A percentile compares a stretch with the other conserved stretches of the same genome.
Evolutionary conservation across 2,113 vertebrate species (phyloP).

Genomic region (Ammospiza nelsoni): DNA sequence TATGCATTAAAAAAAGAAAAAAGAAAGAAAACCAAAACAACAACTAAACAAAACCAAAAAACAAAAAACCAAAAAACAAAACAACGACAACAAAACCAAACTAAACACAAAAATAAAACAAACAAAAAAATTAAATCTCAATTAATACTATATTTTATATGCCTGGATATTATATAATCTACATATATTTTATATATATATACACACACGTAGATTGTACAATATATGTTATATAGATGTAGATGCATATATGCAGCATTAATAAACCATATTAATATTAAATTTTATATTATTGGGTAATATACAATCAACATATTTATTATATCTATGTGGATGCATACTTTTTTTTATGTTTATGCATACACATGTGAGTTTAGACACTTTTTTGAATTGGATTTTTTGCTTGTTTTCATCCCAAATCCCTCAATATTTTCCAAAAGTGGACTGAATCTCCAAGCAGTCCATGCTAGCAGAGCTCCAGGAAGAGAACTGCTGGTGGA

Average conservation of each 20-base stretch:
- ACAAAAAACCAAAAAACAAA: too few species aligned
- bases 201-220: neutral
- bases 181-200: neutral
- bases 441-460: neutral
- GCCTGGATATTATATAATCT: neutral
- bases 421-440: neutral
- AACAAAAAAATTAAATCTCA: neutral
- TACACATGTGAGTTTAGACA: neutral
- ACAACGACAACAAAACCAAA: neutral
- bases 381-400: neutral
- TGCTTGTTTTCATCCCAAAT: neutral
- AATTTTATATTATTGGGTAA: neutral
- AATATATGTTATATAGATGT: neutral
- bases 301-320: neutral
- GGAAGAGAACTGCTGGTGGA: rapidly evolving
- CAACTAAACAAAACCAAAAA: too few species aligned
- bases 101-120: neutral
- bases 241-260: neutral
- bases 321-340: neutral
- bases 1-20: neutral
- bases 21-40: too few species aligned
- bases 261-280: neutral
- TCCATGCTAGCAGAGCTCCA: neutral
- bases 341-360: neutral
- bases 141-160: neutral